phyloP scores from a whole-genome alignment of 2,113 vertebrate species.

The Pedetes capensis region DNA sequence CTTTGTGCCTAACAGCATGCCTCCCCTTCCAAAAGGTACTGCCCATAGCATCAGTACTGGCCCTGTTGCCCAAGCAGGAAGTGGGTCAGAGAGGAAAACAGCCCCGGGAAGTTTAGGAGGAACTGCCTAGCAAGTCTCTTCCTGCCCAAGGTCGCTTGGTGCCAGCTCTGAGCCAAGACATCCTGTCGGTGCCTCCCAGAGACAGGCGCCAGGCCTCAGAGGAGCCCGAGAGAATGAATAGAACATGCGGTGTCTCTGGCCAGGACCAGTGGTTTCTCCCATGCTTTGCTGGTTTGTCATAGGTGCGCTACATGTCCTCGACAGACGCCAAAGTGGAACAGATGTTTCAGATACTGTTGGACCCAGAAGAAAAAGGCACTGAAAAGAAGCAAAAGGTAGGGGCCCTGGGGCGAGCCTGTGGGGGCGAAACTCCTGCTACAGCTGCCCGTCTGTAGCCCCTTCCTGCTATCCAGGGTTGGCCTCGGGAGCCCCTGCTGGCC shows the following conservation, averaged over 20 bases:
- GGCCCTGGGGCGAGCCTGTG: neutral
- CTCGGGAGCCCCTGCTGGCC: neutral
- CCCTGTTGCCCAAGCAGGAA: neutral
- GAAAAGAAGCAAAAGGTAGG: conserved; percentile 94
- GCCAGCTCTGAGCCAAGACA: neutral
- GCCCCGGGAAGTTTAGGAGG: neutral
- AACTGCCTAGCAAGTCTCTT: conserved; percentile 27
- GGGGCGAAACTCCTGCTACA: neutral
- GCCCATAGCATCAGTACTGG: neutral
- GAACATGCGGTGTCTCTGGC: neutral
- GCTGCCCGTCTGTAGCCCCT: fast-evolving
- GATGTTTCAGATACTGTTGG: conserved; percentile 95
- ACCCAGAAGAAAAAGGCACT: conserved; percentile 86
- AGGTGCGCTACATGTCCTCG: conserved; percentile 91
- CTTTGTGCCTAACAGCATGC: neutral
- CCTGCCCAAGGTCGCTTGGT: neutral
- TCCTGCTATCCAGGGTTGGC: neutral
- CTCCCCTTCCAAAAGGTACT: neutral
- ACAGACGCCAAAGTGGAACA: conserved; percentile 95
- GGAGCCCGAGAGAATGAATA: neutral
- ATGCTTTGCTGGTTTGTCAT: neutral
- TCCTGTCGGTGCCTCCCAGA: neutral
- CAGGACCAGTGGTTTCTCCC: fast-evolving
- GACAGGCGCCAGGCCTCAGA: neutral
- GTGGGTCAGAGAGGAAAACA: neutral